Evolutionary conservation across 2,797 vertebrate genomes (phyloP), one percentile per base, ranked within the genome.

Genomic region (Cygnus olor): DNA sequence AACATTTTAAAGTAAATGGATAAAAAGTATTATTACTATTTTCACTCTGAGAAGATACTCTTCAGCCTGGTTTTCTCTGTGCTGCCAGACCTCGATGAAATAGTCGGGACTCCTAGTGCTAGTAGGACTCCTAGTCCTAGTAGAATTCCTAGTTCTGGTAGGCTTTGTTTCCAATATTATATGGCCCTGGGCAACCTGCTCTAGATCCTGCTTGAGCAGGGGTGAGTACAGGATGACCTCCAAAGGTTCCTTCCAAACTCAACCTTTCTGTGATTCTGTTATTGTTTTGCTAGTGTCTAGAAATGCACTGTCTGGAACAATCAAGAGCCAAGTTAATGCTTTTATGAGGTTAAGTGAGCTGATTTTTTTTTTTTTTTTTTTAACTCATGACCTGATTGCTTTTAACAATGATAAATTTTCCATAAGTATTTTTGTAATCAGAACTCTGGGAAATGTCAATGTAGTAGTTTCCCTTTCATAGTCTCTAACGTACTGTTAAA

Each of bases 131-230:
- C 9, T 71, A 49, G 11, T n/a, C 71, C 12, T 40, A 56, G n/a
- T 9, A 25, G 11, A 49, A 30, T 3, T 0, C 0, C 9, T 71
- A 49, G 11, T 30, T 76, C 14, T 40, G 53, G 30, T 9, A 22
- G 11, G 6, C 9, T 30, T 2, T 38, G 6, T 19, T 78, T 77
- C 19, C 7, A 6, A 18, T 14, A 51, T 38, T 5, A 2, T 8
- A 8, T 4, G 24, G 25, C 21, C 25, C 38, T 83, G 11, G 10
- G 16, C 14, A 70, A 5, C 9, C 5, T 78, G 13, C 28, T 63
- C 19, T 69, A 34, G n/a, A 71, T 11, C 4, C 3, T 1, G 0
- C 17, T 36, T 36, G 42, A 74, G 45, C 25, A 32, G 61, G 6
- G 8, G 3, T 1, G 24, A 15, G 38, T 18, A 36, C 12, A 77